Conservation (phyloP, 2,113 vertebrate genomes). For the Silurus meridionalis region DNA sequence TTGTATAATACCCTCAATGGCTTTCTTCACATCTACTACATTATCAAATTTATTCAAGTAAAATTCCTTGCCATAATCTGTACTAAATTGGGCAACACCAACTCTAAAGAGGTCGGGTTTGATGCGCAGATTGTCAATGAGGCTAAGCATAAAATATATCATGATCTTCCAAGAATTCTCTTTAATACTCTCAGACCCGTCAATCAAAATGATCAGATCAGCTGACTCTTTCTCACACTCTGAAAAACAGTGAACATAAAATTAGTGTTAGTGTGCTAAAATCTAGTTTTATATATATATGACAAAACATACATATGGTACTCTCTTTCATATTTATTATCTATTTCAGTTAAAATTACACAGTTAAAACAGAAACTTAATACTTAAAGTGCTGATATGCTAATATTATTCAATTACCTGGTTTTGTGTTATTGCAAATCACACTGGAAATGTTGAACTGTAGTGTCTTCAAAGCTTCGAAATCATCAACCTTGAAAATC, state of each 20-base stretch:
- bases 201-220: conserved; percentile 78
- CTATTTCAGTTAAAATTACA: not conserved
- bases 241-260: conserved; percentile 48
- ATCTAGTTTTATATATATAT: not conserved
- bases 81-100: conserved; percentile 76
- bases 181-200: conserved; percentile 73
- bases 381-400: not conserved
- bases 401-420: conserved; percentile 64
- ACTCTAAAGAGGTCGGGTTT: conserved; percentile 60
- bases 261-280: not conserved
- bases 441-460: conserved; percentile 64
- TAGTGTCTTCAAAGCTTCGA: conserved; percentile 64
- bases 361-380: not conserved
- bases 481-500: conserved; percentile 71
- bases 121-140: conserved; percentile 69
- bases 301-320: not conserved
- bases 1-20: conserved; percentile 61
- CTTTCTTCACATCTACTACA: conserved; percentile 38
- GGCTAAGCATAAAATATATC: conserved; percentile 68
- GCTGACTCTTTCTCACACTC: conserved; percentile 68
- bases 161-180: conserved; percentile 58
- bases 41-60: conserved; percentile 65
- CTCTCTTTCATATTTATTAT: not conserved
- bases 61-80: conserved; percentile 64
- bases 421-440: conserved; percentile 72